Conservation (phyloP, 2,797 vertebrate species). For the Chrysocyon brachyurus region DNA sequence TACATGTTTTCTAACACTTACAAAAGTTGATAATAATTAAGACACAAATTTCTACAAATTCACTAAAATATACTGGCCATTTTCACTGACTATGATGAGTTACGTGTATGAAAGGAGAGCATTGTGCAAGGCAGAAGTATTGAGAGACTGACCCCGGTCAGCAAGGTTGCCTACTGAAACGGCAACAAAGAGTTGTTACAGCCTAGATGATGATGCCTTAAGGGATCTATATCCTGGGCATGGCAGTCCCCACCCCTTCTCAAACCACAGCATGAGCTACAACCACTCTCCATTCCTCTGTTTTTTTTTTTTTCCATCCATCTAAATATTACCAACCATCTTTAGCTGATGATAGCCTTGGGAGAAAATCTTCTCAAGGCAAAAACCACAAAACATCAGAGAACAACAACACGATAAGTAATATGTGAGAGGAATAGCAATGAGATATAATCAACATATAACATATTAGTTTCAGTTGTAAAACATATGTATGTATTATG, state of each 20-base stretch:
- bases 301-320: not conserved
- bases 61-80: not conserved
- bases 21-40: not conserved
- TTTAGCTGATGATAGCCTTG: not conserved
- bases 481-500: not conserved
- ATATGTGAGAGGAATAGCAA: not conserved
- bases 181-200: not conserved
- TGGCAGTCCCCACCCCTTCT: not conserved
- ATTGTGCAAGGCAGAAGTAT: not conserved
- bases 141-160: not conserved
- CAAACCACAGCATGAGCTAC: not conserved
- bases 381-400: constrained; percentile 16
- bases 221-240: not conserved
- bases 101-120: not conserved
- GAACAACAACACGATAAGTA: not conserved
- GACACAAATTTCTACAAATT: not conserved
- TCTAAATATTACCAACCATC: not conserved
- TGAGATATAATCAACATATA: not conserved
- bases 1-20: not conserved
- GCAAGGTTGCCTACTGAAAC: not conserved
- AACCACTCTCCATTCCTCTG: not conserved
- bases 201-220: not conserved
- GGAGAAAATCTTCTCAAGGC: not conserved
- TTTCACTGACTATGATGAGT: not conserved
- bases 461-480: not conserved